Percentiles rank a stretch among this genome's conserved stretches.
phyloP scores from a whole-genome alignment of 2,113 vertebrate genomes.

The Scomber japonicus region DNA sequence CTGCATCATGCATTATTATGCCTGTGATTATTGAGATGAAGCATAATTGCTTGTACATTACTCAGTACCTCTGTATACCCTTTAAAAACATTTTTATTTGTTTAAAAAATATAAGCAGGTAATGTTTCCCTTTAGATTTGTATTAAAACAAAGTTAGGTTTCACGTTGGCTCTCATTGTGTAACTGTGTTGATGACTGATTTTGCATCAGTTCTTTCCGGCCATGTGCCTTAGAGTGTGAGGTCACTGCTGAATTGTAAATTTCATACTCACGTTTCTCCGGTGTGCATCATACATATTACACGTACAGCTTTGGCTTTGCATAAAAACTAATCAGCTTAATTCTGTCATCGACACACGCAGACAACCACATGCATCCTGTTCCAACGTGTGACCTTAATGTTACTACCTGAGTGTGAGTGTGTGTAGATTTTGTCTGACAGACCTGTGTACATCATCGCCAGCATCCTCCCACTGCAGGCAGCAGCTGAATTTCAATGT shows the following conservation, averaged over 20 bases:
- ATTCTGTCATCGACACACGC: conserved; percentile 62
- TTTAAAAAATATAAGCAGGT: not conserved
- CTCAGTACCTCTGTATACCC: no score
- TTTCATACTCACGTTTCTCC: conserved; percentile 66
- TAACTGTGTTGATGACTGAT: not conserved
- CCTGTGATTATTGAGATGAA: no score
- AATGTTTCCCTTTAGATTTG: not conserved
- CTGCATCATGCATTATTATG: not conserved
- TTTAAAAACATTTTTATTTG: not conserved
- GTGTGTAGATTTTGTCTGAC: conserved; percentile 30
- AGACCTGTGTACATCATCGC: conserved; percentile 2
- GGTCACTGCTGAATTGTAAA: conserved; percentile 80
- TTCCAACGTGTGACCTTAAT: conserved; percentile 49
- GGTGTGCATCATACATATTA: conserved; percentile 64
- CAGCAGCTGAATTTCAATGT: not conserved
- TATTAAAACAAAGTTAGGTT: not conserved
- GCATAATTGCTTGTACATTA: no score
- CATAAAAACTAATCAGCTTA: conserved; percentile 79
- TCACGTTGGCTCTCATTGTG: not conserved
- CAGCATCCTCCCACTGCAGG: not conserved
- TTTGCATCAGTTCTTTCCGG: conserved; percentile 40
- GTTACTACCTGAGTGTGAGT: conserved; percentile 46
- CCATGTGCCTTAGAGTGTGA: conserved; percentile 67
- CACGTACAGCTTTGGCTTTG: conserved; percentile 65
- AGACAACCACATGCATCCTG: conserved; percentile 31